Evolutionary conservation across 2,888 invertebrate species (phyloP).

Genomic region (Bellardia bayeri): DNA sequence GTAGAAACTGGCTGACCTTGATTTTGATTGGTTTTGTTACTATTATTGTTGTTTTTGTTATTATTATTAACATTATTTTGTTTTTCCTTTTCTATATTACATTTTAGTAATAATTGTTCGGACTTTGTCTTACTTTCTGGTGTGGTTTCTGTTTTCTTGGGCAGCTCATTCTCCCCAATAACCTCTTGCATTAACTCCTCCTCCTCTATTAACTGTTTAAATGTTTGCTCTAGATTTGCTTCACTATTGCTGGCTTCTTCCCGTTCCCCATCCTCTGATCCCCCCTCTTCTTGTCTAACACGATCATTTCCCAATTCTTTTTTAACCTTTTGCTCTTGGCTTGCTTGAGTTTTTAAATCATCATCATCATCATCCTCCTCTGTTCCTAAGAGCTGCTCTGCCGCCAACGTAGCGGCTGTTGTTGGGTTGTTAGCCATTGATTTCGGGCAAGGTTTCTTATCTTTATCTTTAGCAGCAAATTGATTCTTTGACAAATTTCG

Average conservation of each 20-base stretch:
- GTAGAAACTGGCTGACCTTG: constrained; percentile 70
- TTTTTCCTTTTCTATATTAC: constrained; percentile 57
- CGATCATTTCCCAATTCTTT: constrained; percentile 57
- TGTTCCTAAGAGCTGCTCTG: constrained; percentile 4
- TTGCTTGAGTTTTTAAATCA: too few relatives aligned
- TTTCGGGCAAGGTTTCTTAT: constrained; percentile 75
- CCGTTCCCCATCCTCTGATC: neutral
- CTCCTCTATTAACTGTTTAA: constrained; percentile 59
- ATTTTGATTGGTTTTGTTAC: constrained; percentile 48
- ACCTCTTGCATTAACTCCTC: constrained; percentile 15
- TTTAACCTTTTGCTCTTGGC: constrained; percentile 37
- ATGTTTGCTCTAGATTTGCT: constrained; percentile 62
- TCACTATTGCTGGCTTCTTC: constrained; percentile 13
- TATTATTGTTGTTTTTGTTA: constrained; percentile 49
- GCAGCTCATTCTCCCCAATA: neutral
- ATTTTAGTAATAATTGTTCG: constrained; percentile 57
- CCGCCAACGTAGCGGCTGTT: constrained; percentile 19
- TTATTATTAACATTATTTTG: constrained; percentile 33
- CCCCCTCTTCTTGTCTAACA: neutral
- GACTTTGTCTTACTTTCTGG: constrained; percentile 46
- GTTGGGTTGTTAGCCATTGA: constrained; percentile 56
- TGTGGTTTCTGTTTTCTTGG: constrained; percentile 20
- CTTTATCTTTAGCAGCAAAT: constrained; percentile 82
- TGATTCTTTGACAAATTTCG: constrained; percentile 83
- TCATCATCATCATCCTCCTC: neutral